phyloP scores from a whole-genome alignment of 1,140 invertebrate species.

The Bombus huntii region DNA sequence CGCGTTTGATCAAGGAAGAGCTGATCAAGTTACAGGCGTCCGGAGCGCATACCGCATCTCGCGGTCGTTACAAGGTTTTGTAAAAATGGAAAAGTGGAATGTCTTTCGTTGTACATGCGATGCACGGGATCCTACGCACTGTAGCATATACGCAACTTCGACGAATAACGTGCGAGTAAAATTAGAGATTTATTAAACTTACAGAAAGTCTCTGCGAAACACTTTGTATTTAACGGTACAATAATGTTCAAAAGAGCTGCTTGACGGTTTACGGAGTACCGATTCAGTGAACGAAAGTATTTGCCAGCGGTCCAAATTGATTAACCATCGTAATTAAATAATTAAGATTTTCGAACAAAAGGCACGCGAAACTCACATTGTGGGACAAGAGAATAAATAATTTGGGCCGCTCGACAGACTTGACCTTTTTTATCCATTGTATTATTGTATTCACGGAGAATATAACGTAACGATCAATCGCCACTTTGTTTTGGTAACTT shows the following conservation, averaged over 20 bases:
- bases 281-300: background rate
- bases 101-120: constrained; percentile 1
- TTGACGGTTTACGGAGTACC: constrained; percentile 43
- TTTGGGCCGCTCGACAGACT: constrained; percentile 19
- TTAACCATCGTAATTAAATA: too few relatives aligned
- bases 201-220: constrained; percentile 63
- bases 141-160: background rate
- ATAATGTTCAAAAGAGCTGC: constrained; percentile 54
- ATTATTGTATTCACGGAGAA: constrained; percentile 4
- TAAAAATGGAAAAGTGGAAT: constrained; percentile 79
- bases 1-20: constrained; percentile 98
- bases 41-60: constrained; percentile 93
- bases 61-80: constrained; percentile 97
- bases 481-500: constrained; percentile 66
- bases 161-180: constrained; percentile 47
- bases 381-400: background rate
- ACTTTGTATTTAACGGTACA: constrained; percentile 65
- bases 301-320: constrained; percentile 29
- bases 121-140: background rate
- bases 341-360: background rate
- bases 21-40: constrained; percentile 95
- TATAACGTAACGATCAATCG: constrained; percentile 25
- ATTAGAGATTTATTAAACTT: constrained; percentile 66
- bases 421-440: constrained; percentile 10
- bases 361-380: background rate